A percentile compares a stretch with the other conserved stretches of the same genome.
Conservation (phyloP, 1,140 invertebrate genomes). For the Drosophila ambigua region DNA sequence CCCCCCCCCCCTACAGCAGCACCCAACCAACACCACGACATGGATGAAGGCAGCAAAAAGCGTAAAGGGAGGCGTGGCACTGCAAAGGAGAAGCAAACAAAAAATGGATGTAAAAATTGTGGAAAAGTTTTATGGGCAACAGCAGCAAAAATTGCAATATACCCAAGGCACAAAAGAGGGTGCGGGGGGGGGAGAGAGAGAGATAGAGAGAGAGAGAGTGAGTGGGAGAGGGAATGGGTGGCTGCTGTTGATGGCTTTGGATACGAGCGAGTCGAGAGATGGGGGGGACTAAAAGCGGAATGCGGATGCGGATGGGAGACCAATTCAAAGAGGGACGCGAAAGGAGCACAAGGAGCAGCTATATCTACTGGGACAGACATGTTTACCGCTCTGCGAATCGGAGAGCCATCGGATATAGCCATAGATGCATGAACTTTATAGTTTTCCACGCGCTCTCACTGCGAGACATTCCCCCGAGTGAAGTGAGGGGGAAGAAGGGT, state of each 20-base stretch:
- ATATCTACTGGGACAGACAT: neutral
- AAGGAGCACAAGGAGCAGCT: neutral
- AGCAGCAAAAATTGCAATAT: constrained; percentile 81
- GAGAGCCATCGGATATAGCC: no score
- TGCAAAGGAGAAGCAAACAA: constrained; percentile 42
- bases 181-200: neutral
- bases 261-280: constrained; percentile 13
- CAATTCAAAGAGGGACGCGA: constrained; percentile 38
- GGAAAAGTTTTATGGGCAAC: constrained; percentile 79
- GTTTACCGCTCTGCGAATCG: neutral
- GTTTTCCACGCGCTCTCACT: neutral
- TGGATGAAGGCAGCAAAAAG: constrained; percentile 35
- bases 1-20: neutral
- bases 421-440: no score
- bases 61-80: constrained; percentile 50
- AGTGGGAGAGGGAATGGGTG: neutral
- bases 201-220: neutral
- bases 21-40: constrained; percentile 13
- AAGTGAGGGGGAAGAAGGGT: neutral
- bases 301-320: constrained; percentile 27
- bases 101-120: constrained; percentile 62
- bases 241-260: constrained; percentile 48
- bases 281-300: constrained; percentile 21
- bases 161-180: constrained; percentile 39
- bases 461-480: neutral